Conservation (phyloP, 2,888 invertebrate species). For the Heterodera filipjevi region DNA sequence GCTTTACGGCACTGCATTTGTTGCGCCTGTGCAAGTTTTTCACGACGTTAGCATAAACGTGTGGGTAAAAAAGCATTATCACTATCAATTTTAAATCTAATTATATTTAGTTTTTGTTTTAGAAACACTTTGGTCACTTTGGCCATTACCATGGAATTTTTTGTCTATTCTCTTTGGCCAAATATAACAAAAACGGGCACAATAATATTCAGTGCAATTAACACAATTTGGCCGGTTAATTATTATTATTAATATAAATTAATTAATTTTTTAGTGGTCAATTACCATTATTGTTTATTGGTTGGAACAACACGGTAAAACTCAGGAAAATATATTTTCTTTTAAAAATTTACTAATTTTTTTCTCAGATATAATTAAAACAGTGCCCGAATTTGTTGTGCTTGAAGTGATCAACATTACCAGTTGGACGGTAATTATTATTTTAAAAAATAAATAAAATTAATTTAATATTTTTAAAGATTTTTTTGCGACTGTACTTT, state of each 20-base stretch:
- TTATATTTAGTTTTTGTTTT: background rate
- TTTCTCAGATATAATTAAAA: background rate
- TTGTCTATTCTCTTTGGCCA: background rate
- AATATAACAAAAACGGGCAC: background rate
- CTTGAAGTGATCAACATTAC: background rate
- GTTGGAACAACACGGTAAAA: background rate
- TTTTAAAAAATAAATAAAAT: background rate
- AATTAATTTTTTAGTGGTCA: background rate
- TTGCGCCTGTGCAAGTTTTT: background rate
- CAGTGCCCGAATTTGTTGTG: constrained; percentile 6
- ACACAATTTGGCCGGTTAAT: constrained; percentile 6
- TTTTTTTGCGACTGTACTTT: constrained; percentile 4
- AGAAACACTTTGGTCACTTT: background rate
- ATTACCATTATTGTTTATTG: background rate
- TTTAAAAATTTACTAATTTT: background rate
- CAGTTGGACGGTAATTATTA: constrained; percentile 1
- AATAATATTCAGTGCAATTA: background rate
- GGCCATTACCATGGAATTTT: constrained; percentile 11
- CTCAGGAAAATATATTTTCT: background rate
- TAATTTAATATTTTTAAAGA: background rate
- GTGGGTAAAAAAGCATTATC: background rate
- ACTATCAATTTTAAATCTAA: background rate
- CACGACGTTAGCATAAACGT: constrained; percentile 9
- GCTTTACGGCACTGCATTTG: background rate
- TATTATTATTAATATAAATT: background rate